A percentile compares a stretch with the other conserved stretches of the same genome.
phyloP scores from a whole-genome alignment of 2,113 vertebrate genomes.

The Melospiza melodia region DNA sequence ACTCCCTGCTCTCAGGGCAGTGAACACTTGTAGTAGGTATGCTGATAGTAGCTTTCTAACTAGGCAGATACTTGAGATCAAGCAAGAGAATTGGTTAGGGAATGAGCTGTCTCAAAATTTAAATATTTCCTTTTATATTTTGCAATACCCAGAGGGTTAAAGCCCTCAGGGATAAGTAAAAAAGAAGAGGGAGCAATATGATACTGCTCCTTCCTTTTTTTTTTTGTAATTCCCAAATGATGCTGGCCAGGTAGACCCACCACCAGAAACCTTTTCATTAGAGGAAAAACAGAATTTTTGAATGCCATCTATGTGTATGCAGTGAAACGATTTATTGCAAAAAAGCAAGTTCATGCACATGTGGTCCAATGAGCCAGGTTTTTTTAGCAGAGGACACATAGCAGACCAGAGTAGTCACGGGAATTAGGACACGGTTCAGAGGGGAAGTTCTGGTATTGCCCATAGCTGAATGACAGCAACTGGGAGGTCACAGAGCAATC shows the following conservation, averaged over 20 bases:
- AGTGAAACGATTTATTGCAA: background rate
- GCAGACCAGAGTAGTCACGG: background rate
- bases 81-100: background rate
- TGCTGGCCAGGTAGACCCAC: background rate
- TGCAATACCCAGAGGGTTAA: background rate
- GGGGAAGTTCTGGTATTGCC: background rate
- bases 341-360: background rate
- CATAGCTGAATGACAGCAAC: background rate
- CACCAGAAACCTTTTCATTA: background rate
- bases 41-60: background rate
- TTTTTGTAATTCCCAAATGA: background rate
- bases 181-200: background rate
- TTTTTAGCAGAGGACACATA: background rate
- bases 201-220: background rate
- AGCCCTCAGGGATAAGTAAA: background rate
- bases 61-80: background rate
- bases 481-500: background rate
- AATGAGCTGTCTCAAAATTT: background rate
- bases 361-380: background rate
- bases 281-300: background rate
- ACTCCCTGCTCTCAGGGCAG: background rate
- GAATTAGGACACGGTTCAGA: slow-evolving; percentile 25
- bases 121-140: background rate
- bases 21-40: background rate
- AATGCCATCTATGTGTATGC: background rate